These are phyloP conservation scores for Halocynthia roretzi DNA, from an alignment of 23 tunicate species.

Conservation along the genomic window DNA sequence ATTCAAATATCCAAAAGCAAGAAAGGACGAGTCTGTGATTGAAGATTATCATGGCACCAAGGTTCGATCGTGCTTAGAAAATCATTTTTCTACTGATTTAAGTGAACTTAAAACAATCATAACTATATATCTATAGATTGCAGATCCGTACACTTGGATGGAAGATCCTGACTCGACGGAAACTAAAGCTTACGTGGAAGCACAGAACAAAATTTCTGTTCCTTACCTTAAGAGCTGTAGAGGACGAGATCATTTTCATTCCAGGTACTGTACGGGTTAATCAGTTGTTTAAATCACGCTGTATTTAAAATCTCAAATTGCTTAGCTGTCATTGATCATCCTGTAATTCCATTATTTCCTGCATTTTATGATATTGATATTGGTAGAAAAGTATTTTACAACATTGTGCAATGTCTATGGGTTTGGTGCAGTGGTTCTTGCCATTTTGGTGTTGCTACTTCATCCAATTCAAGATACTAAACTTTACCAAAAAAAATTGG, in stretches of 20 bases:
- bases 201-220: constrained; percentile 62
- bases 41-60: constrained; percentile 70
- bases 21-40: constrained; percentile 36
- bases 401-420: no score
- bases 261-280: constrained; percentile 10
- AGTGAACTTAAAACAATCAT: not conserved
- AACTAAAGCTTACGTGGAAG: constrained; percentile 82
- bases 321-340: no score
- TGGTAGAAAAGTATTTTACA: no score
- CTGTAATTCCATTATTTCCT: no score
- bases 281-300: not conserved
- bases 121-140: constrained; percentile 16
- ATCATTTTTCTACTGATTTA: not conserved
- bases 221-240: constrained; percentile 69
- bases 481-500: not conserved
- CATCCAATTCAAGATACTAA: not conserved
- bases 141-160: constrained; percentile 88
- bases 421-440: no score
- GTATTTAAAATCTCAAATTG: no score
- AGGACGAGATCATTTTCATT: constrained; percentile 33
- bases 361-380: no score
- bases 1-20: constrained; percentile 41
- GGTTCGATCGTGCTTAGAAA: constrained; percentile 17
- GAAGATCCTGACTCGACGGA: constrained; percentile 88
- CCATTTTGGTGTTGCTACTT: no score